These are phyloP conservation scores for Pipistrellus kuhlii DNA, from an alignment of 2,797 vertebrate genomes.

Conservation along the genomic window DNA sequence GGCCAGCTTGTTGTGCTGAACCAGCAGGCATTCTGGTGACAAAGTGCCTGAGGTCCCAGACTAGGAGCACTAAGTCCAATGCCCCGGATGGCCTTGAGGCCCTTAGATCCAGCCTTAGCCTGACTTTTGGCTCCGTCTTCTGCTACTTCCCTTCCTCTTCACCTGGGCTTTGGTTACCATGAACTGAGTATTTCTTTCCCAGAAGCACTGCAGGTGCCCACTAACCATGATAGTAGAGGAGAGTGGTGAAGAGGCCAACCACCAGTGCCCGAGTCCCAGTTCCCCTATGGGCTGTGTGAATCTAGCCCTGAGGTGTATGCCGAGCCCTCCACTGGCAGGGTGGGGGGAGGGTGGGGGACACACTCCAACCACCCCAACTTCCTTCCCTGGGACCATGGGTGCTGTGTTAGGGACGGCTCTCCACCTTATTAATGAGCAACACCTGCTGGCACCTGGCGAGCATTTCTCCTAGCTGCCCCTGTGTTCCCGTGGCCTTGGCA, in stretches of 20 bases:
- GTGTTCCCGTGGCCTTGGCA: neutral
- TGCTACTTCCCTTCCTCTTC: neutral
- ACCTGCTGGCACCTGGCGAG: neutral
- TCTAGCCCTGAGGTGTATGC: too few species aligned
- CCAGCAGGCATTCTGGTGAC: too few species aligned
- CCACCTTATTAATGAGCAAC: neutral
- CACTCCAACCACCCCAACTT: neutral
- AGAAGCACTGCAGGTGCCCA: neutral
- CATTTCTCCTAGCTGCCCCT: neutral
- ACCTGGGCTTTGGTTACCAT: neutral
- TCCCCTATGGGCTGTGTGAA: neutral
- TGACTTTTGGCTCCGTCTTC: neutral
- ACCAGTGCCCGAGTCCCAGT: neutral
- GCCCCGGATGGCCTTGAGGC: neutral
- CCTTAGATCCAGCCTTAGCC: neutral
- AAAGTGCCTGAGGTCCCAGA: rapidly evolving
- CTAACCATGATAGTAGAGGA: too few species aligned
- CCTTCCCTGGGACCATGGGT: neutral
- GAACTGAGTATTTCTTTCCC: neutral
- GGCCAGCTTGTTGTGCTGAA: neutral
- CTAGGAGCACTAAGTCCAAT: neutral
- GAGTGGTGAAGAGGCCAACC: neutral
- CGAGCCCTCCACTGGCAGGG: too few species aligned
- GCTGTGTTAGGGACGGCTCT: neutral
- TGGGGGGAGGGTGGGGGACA: neutral